Evolutionary conservation across 2,113 vertebrate species (phyloP), one percentile per base, ranked within the genome.

Genomic region (Rousettus leschenaultii): DNA sequence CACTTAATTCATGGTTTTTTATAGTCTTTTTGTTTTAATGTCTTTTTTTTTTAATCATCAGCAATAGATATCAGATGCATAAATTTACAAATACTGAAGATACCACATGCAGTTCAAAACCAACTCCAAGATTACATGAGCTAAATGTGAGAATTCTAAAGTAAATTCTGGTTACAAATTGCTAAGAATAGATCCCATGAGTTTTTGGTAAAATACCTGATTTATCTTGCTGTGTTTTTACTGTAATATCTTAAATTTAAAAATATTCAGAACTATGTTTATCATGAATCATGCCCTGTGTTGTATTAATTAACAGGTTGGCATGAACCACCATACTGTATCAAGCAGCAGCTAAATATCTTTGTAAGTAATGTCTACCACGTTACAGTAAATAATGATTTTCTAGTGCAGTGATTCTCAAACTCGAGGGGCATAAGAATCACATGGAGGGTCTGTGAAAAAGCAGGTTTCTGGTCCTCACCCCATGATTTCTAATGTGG

Each of bases 71-170:
- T 5, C 65, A 82, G 15, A 24, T 59, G 6, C 79, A 66, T 40
- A 87, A 94, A 82, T 71, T 95, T 59, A 33, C 16, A 89, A 95
- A 63, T 33, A 77, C 8, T 86, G 45, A 74, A 89, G 73, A 33
- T 57, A 43, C 6, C 33, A 83, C 0, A 75, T 7, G 12, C 21
- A 68, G 11, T 77, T 86, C 26, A 93, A 86, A 78, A 33, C 85
- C 12, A 96, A 85, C 9, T 84, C 45, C 57, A 59, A 45, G 55
- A 70, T 48, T 75, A 66, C 3, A 57, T 53, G 35, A 91, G 61
- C 61, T 6, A 84, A 63, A 74, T 1, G 18, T 55, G 3, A 86
- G 80, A 35, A 70, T 65, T 92, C n/a, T 84, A 74, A 89, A 83
- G 51, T 66, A 30, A 95, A 95, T 43, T 24, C 6, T 21, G 18